These are phyloP conservation scores for Fabriciana adippe DNA, from an alignment of 2,888 invertebrate species.

Conservation along the genomic window DNA sequence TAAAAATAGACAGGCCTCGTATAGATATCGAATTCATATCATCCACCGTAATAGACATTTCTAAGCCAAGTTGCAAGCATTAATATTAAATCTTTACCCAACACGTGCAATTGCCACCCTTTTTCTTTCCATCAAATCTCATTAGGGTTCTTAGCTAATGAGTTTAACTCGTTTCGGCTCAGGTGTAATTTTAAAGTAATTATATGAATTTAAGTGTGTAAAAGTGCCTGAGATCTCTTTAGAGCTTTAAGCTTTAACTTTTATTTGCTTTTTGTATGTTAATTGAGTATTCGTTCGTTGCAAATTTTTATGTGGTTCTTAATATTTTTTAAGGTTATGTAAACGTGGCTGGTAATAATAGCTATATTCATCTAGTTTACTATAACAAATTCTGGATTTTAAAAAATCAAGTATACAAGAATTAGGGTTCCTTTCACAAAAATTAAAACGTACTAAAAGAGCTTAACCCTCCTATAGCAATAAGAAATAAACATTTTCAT, in stretches of 20 bases:
- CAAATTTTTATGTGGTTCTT: slow-evolving; percentile 3
- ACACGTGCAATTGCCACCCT: slow-evolving; percentile 45
- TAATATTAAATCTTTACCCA: slow-evolving; percentile 12
- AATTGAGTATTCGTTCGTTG: slow-evolving; percentile 18
- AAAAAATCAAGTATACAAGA: too few relatives aligned
- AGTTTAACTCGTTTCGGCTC: slow-evolving; percentile 50
- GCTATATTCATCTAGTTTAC: too few relatives aligned
- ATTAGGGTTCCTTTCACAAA: too few relatives aligned
- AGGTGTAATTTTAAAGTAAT: slow-evolving; percentile 45
- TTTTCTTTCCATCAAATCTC: slow-evolving; percentile 53
- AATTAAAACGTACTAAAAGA: too few relatives aligned
- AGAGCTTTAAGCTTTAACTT: slow-evolving; percentile 22
- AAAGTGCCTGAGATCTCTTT: slow-evolving; percentile 28
- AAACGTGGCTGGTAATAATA: too few relatives aligned
- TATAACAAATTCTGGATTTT: too few relatives aligned
- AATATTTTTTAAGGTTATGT: background rate
- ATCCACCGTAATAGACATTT: background rate
- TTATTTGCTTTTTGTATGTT: slow-evolving; percentile 26
- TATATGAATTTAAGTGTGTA: slow-evolving; percentile 40
- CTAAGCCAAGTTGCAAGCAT: background rate
- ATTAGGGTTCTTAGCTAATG: slow-evolving; percentile 53
- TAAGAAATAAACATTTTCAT: background rate
- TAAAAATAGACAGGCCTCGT: too few relatives aligned
- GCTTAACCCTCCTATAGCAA: too few relatives aligned
- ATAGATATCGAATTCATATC: too few relatives aligned